Conservation (phyloP, 2,113 vertebrate species). For the Cavia aperea region DNA sequence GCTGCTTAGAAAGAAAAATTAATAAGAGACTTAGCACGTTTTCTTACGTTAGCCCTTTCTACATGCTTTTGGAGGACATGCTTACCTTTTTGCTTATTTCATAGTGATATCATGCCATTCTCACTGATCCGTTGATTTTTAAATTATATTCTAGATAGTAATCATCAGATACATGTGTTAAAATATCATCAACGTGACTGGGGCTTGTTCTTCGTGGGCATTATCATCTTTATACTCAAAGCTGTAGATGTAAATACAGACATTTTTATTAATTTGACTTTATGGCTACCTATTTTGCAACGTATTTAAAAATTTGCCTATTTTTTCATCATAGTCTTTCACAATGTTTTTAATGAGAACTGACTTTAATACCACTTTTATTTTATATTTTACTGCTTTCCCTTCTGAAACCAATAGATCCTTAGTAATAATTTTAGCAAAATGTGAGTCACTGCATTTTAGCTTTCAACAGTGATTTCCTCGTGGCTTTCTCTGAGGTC, state of each 20-base stretch:
- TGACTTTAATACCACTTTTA: accelerated
- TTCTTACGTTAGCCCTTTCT: background rate
- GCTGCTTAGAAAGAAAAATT: background rate
- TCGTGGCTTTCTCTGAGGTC: accelerated
- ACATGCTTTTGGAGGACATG: background rate
- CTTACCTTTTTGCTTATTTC: background rate
- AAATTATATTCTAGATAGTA: background rate
- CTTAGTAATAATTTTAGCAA: background rate
- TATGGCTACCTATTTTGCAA: background rate
- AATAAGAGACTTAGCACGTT: background rate
- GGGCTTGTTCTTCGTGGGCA: background rate
- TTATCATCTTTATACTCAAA: background rate
- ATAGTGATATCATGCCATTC: background rate
- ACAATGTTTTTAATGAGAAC: background rate
- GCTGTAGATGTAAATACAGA: background rate
- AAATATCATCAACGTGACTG: background rate
- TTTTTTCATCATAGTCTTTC: background rate
- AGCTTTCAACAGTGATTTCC: accelerated
- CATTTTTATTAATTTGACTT: background rate
- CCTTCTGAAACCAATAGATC: background rate
- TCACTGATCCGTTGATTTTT: background rate
- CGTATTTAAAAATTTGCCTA: too few relatives aligned
- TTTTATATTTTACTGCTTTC: background rate
- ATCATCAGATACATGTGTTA: background rate
- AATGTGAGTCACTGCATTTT: too few relatives aligned